Evolutionary conservation across 2,797 vertebrate species (phyloP), one percentile per base, ranked within the genome.

Genomic region (Clarias platycephalus): DNA sequence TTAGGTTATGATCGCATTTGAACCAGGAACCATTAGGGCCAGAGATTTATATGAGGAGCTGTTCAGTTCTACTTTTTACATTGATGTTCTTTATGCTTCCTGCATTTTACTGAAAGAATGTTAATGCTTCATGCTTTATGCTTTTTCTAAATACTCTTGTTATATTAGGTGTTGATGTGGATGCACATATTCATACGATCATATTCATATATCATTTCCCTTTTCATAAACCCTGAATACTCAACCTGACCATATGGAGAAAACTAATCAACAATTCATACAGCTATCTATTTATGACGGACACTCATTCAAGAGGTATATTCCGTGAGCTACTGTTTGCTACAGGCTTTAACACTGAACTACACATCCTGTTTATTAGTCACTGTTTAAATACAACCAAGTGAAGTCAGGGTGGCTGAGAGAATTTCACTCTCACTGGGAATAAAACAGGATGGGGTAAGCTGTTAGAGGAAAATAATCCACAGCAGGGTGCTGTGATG

Each of bases 371-470:
- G 18, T 76, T 9, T 57, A 76, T 76, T 76, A 76, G 18, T 57
- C n/a, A 57, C 26, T 5, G 26, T 57, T 16, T 31, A 31, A 75
- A 75, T 58, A 57, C 26, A 22, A 8, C 4, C 18, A 31, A 76
- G 49, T 18, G 26, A 34, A 57, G 18, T 57, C 72, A 75, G 49
- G 31, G n/a, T 3, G 49, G 49, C 49, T 75, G 53, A 34, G 7
- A 58, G 53, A 31, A 31, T 75, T 75, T 57, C 18, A 57, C 44
- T 57, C 16, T 57, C 44, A 53, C 71, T 53, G 71, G 68, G 53
- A 57, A 31, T 57, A 57, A 75, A 75, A 74, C 71, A 74, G n/a
- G 44, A 74, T 28, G 71, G n/a, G 44, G 26, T 74, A 44, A 28
- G 71, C 6, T 28, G 72, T 31, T 31, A 75, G 4, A 31, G 72